Evolutionary conservation across 2,797 vertebrate species (phyloP).

Genomic region (Enteromius trimaculatus): DNA sequence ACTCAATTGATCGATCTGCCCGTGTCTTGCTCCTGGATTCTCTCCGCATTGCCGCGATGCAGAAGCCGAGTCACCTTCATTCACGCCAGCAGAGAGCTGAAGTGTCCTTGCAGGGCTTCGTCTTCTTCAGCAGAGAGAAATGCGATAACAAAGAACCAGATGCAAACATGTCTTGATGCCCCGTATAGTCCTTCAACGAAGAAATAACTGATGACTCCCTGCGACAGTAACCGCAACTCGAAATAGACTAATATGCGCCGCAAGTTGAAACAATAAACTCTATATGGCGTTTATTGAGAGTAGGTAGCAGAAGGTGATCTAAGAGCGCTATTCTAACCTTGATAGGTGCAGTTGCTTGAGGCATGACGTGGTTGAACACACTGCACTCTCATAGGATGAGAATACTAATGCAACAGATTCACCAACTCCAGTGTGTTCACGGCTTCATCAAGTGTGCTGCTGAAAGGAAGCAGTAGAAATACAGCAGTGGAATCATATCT

Average conservation of each 20-base stretch:
- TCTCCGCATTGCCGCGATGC: constrained; percentile 83
- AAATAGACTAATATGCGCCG: not conserved
- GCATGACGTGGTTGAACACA: constrained; percentile 82
- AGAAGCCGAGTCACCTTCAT: constrained; percentile 82
- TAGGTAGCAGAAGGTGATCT: constrained; percentile 39
- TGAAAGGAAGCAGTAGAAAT: not conserved
- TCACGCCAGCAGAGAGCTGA: constrained; percentile 77
- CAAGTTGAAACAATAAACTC: constrained; percentile 46
- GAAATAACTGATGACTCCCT: not conserved
- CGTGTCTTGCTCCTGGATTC: constrained; percentile 68
- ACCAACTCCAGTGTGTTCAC: constrained; percentile 14
- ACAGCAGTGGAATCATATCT: not conserved
- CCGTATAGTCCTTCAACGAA: constrained; percentile 38
- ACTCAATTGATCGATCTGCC: constrained; percentile 35
- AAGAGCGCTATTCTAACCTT: constrained; percentile 72
- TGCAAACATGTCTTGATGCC: constrained; percentile 73
- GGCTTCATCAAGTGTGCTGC: constrained; percentile 4
- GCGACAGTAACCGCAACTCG: not conserved
- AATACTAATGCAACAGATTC: constrained; percentile 75
- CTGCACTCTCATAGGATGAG: constrained; percentile 83
- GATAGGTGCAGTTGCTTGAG: constrained; percentile 79
- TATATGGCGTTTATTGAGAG: constrained; percentile 46
- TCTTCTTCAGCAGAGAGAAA: constrained; percentile 66
- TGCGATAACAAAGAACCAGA: constrained; percentile 68
- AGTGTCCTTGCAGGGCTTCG: constrained; percentile 67